Evolutionary conservation across 2,797 vertebrate genomes (phyloP), one percentile per base, ranked within the genome.

Genomic region (Pseudochromis fuscus): DNA sequence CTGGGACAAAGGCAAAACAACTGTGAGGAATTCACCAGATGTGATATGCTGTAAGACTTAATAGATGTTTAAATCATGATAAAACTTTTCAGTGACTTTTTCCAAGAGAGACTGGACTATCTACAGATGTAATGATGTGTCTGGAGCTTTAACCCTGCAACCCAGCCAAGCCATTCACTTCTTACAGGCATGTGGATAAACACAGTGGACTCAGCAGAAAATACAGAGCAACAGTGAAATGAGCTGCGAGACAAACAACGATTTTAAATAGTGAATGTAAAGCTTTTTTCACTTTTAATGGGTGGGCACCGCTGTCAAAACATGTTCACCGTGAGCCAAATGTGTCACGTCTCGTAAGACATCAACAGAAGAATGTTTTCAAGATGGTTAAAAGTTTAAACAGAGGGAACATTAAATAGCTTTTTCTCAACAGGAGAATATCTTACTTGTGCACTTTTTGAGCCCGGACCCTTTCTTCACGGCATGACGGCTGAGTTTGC

Each of bases 371-470:
- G 12, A 33, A 40, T 58, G 51, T 78, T 77, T 80, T 48, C n/a
- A 42, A 19, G 16, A 40, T 49, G 10, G 44, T 72, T 83, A 58
- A 80, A 84, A 75, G 77, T 80, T 81, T 64, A 7, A 86, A 83
- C 67, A 77, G 57, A 81, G 66, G 48, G 21, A 72, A 68, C 56
- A 27, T 23, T 25, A 77, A 75, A 51, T 15, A 5, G 27, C 1
- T 69, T 68, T 75, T 64, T 55, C 58, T 58, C 48, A 84, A 78
- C 53, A 73, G 65, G 51, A 85, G 24, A 83, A 51, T 66, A 31
- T 93, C 97, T 97, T 96, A 99, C 98, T 98, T 92, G 98, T 99
- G 94, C 98, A 99, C 85, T 99, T 99, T 87, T 97, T 99, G 87
- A 97, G 91, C 51, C 95, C 95, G 28, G 97, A 96, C 68, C 97